These are phyloP conservation scores for Xiphorhynchus elegans DNA, from an alignment of 2,113 vertebrate species.

Conservation along the genomic window DNA sequence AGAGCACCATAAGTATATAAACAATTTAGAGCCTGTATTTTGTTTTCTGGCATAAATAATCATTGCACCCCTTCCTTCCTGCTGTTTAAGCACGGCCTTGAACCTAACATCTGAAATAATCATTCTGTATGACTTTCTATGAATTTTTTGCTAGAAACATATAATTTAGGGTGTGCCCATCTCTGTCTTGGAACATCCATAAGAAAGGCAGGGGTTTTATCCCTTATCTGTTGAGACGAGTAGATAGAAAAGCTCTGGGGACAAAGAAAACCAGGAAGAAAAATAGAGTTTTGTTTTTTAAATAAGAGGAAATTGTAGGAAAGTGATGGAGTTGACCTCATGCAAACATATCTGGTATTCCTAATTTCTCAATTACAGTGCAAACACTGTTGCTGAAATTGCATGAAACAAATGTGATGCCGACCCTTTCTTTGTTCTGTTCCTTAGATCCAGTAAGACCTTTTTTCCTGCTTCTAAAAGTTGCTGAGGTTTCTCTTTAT, in stretches of 20 bases:
- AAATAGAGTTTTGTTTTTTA: background rate
- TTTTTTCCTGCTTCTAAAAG: background rate
- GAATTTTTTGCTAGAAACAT: background rate
- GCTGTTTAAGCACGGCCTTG: background rate
- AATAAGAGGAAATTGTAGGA: background rate
- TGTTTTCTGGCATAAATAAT: background rate
- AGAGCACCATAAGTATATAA: background rate
- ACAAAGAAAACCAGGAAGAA: accelerated
- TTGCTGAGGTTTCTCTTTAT: background rate
- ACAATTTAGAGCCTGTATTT: background rate
- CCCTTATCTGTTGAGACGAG: background rate
- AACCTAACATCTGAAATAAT: background rate
- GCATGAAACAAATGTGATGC: background rate
- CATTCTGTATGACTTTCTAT: background rate
- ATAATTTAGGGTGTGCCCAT: background rate
- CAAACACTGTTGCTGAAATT: background rate
- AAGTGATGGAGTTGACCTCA: background rate
- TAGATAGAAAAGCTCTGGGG: background rate
- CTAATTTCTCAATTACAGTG: background rate
- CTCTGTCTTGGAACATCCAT: background rate
- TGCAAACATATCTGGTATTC: background rate
- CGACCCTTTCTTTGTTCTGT: background rate
- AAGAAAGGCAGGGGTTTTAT: background rate
- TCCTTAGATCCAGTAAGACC: constrained; percentile 14
- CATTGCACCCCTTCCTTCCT: background rate